Evolutionary conservation across 2,797 vertebrate genomes (phyloP).

Genomic region (Microctenopoma stevenorrisi): DNA sequence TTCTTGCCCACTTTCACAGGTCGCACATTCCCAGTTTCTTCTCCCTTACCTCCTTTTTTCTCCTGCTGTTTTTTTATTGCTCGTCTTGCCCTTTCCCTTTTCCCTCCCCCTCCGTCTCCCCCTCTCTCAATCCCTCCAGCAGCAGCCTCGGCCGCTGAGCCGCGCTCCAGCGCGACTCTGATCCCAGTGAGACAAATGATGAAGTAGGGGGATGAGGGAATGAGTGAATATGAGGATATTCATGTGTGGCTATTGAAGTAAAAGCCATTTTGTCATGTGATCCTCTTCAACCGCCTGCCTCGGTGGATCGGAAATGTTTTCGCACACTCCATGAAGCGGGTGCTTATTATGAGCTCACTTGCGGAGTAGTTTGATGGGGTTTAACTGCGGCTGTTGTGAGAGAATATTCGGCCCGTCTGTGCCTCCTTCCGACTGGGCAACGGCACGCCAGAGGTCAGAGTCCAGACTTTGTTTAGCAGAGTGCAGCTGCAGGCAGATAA

Average conservation of each 20-base stretch:
- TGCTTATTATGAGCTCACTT: conserved; percentile 27
- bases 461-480: conserved; percentile 53
- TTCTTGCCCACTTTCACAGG: conserved; percentile 30
- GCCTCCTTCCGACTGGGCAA: conserved; percentile 31
- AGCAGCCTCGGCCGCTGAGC: conserved; percentile 45
- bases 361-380: conserved; percentile 33
- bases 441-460: conserved; percentile 57
- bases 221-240: conserved; percentile 4
- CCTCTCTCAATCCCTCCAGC: conserved; percentile 21
- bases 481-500: conserved; percentile 58
- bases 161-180: conserved; percentile 36
- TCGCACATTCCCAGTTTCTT: conserved; percentile 37
- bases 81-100: not conserved
- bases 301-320: conserved; percentile 18
- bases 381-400: conserved; percentile 58
- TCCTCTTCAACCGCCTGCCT: conserved; percentile 33
- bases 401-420: conserved; percentile 45
- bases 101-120: not conserved
- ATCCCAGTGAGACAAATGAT: conserved; percentile 55
- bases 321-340: conserved; percentile 12
- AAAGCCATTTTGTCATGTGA: conserved; percentile 29
- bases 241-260: conserved; percentile 32
- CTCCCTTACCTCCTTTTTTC: conserved; percentile 46
- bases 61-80: conserved; percentile 33
- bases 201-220: conserved; percentile 7